Conservation (phyloP, 2,797 vertebrate genomes). For the Heteromormyrus szaboi region DNA sequence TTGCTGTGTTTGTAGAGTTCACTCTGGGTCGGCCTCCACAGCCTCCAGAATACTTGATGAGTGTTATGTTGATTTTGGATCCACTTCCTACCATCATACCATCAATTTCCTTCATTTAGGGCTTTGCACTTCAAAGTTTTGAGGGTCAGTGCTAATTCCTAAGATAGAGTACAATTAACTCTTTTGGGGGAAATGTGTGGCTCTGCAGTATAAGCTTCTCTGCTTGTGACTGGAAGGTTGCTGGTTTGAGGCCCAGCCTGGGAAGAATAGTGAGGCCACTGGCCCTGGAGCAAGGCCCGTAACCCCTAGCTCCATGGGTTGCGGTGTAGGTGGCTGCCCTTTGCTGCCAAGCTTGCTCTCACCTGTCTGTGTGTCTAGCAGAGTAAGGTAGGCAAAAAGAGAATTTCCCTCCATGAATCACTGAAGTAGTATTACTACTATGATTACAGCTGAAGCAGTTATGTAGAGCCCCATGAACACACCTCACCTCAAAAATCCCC, state of each 20-base stretch:
- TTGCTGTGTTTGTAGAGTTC: background rate
- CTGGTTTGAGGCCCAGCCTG: background rate
- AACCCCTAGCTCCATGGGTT: background rate
- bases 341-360: background rate
- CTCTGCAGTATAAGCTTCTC: background rate
- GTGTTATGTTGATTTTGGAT: background rate
- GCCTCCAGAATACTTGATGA: background rate
- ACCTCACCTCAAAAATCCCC: background rate
- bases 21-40: background rate
- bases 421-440: background rate
- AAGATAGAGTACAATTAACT: background rate
- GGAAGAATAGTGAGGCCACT: background rate
- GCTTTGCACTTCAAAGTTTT: constrained; percentile 16
- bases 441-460: background rate
- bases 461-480: background rate
- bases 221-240: background rate
- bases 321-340: background rate
- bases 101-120: background rate
- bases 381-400: background rate
- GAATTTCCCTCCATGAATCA: background rate
- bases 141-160: background rate
- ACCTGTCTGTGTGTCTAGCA: background rate
- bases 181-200: background rate
- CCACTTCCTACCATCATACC: background rate
- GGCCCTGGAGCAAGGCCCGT: no score